Conservation (phyloP, 2,113 vertebrate species). For the Thermophis baileyi region DNA sequence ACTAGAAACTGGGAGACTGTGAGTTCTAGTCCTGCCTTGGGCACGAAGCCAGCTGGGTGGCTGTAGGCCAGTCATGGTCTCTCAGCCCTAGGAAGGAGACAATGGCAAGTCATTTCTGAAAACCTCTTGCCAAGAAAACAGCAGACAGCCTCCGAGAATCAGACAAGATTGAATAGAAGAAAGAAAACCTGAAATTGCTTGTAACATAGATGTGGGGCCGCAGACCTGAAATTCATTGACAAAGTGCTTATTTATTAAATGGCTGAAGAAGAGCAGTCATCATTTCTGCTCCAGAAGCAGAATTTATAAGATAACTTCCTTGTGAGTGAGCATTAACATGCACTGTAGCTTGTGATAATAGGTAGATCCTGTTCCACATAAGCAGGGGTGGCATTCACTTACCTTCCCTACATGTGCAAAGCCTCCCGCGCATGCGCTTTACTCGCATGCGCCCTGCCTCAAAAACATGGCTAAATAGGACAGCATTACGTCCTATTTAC, state of each 20-base stretch:
- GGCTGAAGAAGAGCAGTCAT: not conserved
- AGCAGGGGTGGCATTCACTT: too few species aligned
- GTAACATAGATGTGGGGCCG: not conserved
- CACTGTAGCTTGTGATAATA: conserved; percentile 7
- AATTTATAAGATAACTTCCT: conserved; percentile 4
- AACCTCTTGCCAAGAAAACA: not conserved
- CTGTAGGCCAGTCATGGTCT: not conserved
- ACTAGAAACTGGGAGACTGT: not conserved
- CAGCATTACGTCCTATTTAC: too few species aligned
- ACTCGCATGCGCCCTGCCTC: too few species aligned
- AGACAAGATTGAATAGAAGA: not conserved
- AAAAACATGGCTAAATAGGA: too few species aligned
- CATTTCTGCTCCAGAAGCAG: not conserved
- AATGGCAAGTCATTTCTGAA: not conserved
- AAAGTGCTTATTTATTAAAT: not conserved
- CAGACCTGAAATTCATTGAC: not conserved
- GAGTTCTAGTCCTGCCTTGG: not conserved
- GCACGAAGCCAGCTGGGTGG: not conserved
- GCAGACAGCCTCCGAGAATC: not conserved
- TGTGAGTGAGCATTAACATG: not conserved
- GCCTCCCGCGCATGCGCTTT: too few species aligned
- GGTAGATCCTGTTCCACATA: not conserved
- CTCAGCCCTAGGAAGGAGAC: not conserved
- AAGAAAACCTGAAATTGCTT: not conserved
- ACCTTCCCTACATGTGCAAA: too few species aligned